Percentiles rank a stretch among this genome's conserved stretches.
These are phyloP conservation scores for Pterois miles DNA, from an alignment of 2,797 vertebrate species.

Conservation along the genomic window DNA sequence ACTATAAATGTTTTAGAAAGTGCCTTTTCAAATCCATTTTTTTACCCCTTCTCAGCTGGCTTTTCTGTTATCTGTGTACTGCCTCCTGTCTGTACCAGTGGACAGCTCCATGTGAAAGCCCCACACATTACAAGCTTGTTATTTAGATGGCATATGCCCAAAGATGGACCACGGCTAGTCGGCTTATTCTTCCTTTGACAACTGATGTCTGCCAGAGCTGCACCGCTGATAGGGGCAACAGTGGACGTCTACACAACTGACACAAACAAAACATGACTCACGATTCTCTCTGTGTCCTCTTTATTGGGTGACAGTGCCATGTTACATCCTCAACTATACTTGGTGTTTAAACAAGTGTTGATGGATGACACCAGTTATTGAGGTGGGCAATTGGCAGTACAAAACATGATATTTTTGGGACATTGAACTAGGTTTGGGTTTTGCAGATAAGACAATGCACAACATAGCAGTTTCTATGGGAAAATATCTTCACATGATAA, in stretches of 20 bases:
- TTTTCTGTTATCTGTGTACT: neutral
- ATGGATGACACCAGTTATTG: neutral
- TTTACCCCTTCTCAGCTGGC: neutral
- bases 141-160: constrained; percentile 28
- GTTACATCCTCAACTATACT: neutral
- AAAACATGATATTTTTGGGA: constrained; percentile 36
- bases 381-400: neutral
- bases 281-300: constrained; percentile 25
- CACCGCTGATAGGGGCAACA: neutral
- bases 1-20: constrained; percentile 2
- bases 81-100: constrained; percentile 3
- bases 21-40: neutral
- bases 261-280: constrained; percentile 26
- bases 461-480: constrained; percentile 1
- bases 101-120: constrained; percentile 18
- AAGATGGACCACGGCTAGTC: constrained; percentile 29
- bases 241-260: constrained; percentile 7
- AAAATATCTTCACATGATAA: constrained; percentile 4
- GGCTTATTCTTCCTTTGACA: constrained; percentile 37
- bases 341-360: constrained; percentile 2
- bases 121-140: constrained; percentile 22
- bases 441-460: neutral
- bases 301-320: constrained; percentile 52
- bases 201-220: constrained; percentile 49
- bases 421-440: neutral